Conservation (phyloP, 2,113 vertebrate species). For the Danionella cerebrum region DNA sequence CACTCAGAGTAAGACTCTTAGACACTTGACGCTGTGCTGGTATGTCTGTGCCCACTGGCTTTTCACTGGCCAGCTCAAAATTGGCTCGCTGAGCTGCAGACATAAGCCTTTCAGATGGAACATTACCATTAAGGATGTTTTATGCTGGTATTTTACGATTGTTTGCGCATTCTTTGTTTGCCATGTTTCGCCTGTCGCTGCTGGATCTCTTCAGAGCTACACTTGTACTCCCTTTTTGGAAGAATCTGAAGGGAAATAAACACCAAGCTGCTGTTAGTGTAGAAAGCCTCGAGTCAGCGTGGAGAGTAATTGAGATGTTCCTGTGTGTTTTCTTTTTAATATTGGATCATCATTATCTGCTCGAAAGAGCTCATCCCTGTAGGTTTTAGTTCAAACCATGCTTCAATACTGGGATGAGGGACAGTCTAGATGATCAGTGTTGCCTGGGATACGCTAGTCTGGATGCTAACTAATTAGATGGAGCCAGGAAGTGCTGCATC, state of each 20-base stretch:
- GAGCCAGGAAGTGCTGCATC: too few species aligned
- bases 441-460: too few species aligned
- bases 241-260: conserved; percentile 10
- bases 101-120: conserved; percentile 57
- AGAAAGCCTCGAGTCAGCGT: too few species aligned
- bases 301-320: background rate
- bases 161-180: conserved; percentile 9
- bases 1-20: conserved; percentile 42
- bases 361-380: too few species aligned
- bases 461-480: too few species aligned
- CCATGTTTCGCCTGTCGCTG: background rate
- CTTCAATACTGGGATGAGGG: too few species aligned
- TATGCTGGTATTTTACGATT: conserved; percentile 43
- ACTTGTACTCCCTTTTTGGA: background rate
- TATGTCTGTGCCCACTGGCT: background rate
- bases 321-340: background rate
- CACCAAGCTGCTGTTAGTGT: conserved; percentile 6
- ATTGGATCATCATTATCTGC: background rate
- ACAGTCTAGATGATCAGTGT: too few species aligned
- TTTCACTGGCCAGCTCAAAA: background rate
- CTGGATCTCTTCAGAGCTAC: background rate
- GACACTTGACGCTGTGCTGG: background rate
- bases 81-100: conserved; percentile 14
- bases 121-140: conserved; percentile 47
- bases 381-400: too few species aligned